Evolutionary conservation across 2,888 invertebrate genomes (phyloP), one percentile per base, ranked within the genome.

Genomic region (Ethmia dodecea): DNA sequence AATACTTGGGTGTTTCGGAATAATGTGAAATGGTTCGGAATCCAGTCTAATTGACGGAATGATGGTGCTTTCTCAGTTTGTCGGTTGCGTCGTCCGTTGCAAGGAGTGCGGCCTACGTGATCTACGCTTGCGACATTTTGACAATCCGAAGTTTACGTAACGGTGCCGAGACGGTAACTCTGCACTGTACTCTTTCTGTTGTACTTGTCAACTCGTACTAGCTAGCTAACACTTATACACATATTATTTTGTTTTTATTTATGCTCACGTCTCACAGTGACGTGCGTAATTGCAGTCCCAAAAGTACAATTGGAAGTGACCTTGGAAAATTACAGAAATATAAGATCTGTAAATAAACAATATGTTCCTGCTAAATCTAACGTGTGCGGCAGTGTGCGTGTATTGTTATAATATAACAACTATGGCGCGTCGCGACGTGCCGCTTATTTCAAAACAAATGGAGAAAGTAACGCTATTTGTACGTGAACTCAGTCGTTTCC

Each of bases 61-160:
- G 46, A 58, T 54, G 55, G 54, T 60, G 63, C 60, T 71, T 62
- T 68, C 62, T 58, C 62, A 66, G 62, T 16, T 4, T 6, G 22
- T 13, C 18, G 18, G 13, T 27, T 15, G 33, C 13, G 22, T 31
- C 27, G 12, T 15, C 37, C 5, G 57, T 63, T 60, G 55, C 53
- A 48, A 14, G 39, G 36, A 32, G 47, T 42, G 58, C 24, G 60
- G 59, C 46, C 61, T 63, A 66, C 69, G 68, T 69, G 74, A 68
- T 71, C 67, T 56, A 55, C 55, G 62, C 70, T 78, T 79, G 73
- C 78, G 75, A 76, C 78, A 78, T 71, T 77, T 76, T 65, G 75
- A 73, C 75, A 74, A 75, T 72, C 67, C 58, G 37, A 29, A 27
- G 54, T 63, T 77, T 73, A 69, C 74, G 43, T 43, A 38, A 45